These are phyloP conservation scores for Bombus huntii DNA, from an alignment of 1,140 invertebrate genomes.

Conservation along the genomic window DNA sequence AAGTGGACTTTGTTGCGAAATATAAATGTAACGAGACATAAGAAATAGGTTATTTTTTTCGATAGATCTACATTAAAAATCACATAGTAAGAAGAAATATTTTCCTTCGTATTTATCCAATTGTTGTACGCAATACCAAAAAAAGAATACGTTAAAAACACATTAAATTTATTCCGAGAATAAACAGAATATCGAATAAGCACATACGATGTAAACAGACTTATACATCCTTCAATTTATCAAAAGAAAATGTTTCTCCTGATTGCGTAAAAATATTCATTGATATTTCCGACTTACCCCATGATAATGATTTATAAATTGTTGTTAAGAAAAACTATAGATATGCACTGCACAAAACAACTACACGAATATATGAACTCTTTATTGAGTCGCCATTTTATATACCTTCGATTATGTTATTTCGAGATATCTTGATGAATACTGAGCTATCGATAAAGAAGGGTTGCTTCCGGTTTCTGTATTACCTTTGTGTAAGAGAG, in stretches of 20 bases:
- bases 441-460: neutral
- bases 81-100: neutral
- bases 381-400: slow-evolving; percentile 62
- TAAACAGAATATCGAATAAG: slow-evolving; percentile 44
- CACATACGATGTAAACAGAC: slow-evolving; percentile 35
- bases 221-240: neutral
- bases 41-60: slow-evolving; percentile 48
- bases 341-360: slow-evolving; percentile 50
- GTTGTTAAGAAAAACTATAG: slow-evolving; percentile 51
- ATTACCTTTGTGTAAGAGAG: neutral
- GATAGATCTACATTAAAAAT: neutral
- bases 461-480: slow-evolving; percentile 15
- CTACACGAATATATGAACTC: slow-evolving; percentile 44
- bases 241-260: neutral
- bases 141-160: neutral
- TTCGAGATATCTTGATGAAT: slow-evolving; percentile 29
- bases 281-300: slow-evolving; percentile 54
- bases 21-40: neutral
- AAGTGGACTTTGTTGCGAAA: slow-evolving; percentile 2
- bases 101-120: neutral
- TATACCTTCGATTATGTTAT: slow-evolving; percentile 46
- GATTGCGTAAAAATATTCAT: neutral
- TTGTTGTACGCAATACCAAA: neutral
- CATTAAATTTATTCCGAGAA: slow-evolving; percentile 14
- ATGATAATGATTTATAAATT: slow-evolving; percentile 56